A percentile compares a stretch with the other conserved stretches of the same genome.
Evolutionary conservation across 1,140 invertebrate species (phyloP).

Genomic region (Galendromus occidentalis): DNA sequence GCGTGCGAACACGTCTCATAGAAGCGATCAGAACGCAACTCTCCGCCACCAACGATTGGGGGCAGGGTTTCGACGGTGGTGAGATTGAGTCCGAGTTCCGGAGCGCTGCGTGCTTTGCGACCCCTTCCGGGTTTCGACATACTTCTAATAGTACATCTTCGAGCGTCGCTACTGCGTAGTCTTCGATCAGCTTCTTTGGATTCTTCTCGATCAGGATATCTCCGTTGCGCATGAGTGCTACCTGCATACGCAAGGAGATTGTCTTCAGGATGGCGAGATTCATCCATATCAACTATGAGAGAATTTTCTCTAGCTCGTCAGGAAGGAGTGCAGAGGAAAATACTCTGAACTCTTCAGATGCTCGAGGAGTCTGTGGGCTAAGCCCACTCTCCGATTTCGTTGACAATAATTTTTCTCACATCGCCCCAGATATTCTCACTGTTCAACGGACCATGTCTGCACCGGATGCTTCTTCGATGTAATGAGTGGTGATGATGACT

Average conservation of each 20-base stretch:
- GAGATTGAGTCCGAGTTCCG: no score
- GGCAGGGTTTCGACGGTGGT: no score
- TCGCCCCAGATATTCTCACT: no score
- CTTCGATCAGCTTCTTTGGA: background rate
- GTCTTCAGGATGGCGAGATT: background rate
- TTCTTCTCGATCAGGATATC: background rate
- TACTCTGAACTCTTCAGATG: no score
- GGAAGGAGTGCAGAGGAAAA: no score
- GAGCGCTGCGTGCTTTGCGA: background rate
- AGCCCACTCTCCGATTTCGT: no score
- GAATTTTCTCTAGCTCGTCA: no score
- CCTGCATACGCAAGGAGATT: background rate
- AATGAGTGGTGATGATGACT: slow-evolving; percentile 31
- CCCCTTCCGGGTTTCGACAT: background rate
- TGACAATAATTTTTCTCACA: no score
- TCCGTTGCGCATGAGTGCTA: slow-evolving; percentile 1
- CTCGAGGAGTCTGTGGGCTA: no score
- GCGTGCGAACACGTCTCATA: background rate
- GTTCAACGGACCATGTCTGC: slow-evolving; percentile 23
- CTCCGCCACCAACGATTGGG: background rate
- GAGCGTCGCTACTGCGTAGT: background rate
- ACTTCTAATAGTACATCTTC: background rate
- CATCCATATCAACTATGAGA: no score
- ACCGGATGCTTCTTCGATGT: slow-evolving; percentile 29
- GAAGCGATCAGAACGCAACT: background rate